These are phyloP conservation scores for Phrynocephalus vlangalii DNA, from an alignment of 2,797 vertebrate species.

Conservation along the genomic window DNA sequence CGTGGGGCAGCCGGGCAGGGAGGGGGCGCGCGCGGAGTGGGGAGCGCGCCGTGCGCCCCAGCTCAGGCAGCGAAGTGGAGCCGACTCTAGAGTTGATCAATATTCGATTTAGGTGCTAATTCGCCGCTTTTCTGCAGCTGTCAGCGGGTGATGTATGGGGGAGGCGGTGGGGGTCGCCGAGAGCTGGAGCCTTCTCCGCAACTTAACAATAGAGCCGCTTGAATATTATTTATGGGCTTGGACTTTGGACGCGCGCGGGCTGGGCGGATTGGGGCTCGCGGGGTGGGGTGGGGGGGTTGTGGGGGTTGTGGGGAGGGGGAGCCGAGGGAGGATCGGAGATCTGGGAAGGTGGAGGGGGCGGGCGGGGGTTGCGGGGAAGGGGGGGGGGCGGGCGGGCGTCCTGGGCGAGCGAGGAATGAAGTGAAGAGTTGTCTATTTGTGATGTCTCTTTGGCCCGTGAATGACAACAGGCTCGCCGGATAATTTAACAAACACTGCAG, in stretches of 20 bases:
- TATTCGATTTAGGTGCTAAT: slow-evolving; percentile 99
- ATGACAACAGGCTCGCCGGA: slow-evolving; percentile 78
- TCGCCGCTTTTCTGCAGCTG: slow-evolving; percentile 98
- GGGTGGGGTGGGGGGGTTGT: slow-evolving; percentile 44
- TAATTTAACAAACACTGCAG: slow-evolving; percentile 57
- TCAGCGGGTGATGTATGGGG: slow-evolving; percentile 98
- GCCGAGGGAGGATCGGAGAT: background rate
- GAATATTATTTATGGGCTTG: slow-evolving; percentile 90
- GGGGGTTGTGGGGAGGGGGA: slow-evolving; percentile 73
- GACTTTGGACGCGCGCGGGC: slow-evolving; percentile 85
- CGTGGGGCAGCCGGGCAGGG: slow-evolving; percentile 2
- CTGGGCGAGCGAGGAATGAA: background rate
- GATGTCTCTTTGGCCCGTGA: slow-evolving; percentile 60
- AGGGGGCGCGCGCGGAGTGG: slow-evolving; percentile 24
- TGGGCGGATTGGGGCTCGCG: slow-evolving; percentile 65
- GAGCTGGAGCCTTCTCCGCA: slow-evolving; percentile 88
- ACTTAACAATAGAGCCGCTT: slow-evolving; percentile 89
- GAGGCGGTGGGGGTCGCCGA: slow-evolving; percentile 91
- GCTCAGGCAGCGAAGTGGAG: slow-evolving; percentile 81
- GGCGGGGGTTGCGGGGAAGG: background rate
- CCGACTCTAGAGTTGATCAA: slow-evolving; percentile 94
- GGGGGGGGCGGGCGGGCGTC: background rate
- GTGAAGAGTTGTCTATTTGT: slow-evolving; percentile 16
- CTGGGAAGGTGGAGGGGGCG: slow-evolving; percentile 57
- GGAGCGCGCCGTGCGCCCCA: slow-evolving; percentile 33